Percentiles rank a stretch among this genome's conserved stretches.
phyloP scores from a whole-genome alignment of 2,888 invertebrate species.

The Melinaea menophilus region DNA sequence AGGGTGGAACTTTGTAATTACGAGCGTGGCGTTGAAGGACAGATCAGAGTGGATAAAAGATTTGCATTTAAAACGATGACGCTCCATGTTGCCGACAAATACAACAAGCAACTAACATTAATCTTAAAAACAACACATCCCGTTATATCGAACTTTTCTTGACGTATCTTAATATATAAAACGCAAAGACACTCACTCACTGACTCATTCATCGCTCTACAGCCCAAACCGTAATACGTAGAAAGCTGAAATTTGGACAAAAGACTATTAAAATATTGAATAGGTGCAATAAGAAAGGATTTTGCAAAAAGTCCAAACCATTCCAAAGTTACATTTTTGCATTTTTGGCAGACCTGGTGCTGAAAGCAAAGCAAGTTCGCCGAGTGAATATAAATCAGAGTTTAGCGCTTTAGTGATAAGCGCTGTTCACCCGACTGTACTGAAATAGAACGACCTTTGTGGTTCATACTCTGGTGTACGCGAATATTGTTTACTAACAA shows the following conservation, averaged over 20 bases:
- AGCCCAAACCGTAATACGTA: too few species aligned
- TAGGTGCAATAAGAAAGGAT: too few species aligned
- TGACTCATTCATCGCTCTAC: too few species aligned
- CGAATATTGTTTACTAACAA: not conserved
- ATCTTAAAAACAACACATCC: not conserved
- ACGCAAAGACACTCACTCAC: too few species aligned
- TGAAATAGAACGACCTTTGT: slow-evolving; percentile 32
- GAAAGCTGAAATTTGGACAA: too few species aligned
- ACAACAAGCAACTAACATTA: slow-evolving; percentile 21
- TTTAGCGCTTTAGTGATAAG: too few species aligned
- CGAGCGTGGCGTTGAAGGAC: slow-evolving; percentile 25
- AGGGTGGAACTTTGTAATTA: slow-evolving; percentile 28
- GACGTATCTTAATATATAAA: too few species aligned
- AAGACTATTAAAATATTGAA: too few species aligned
- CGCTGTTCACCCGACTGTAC: too few species aligned
- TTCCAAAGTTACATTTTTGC: slow-evolving; percentile 14
- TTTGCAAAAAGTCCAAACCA: too few species aligned
- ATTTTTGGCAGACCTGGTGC: too few species aligned
- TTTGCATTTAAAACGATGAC: slow-evolving; percentile 35
- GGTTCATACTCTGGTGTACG: not conserved
- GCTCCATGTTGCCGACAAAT: slow-evolving; percentile 25
- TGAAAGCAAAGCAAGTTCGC: too few species aligned
- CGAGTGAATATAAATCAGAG: slow-evolving; percentile 57
- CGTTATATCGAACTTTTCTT: not conserved
- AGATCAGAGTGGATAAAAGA: slow-evolving; percentile 26